A percentile compares a stretch with the other conserved stretches of the same genome.
Evolutionary conservation across 1,140 invertebrate genomes (phyloP).

Genomic region (Polypedilum pembai): DNA sequence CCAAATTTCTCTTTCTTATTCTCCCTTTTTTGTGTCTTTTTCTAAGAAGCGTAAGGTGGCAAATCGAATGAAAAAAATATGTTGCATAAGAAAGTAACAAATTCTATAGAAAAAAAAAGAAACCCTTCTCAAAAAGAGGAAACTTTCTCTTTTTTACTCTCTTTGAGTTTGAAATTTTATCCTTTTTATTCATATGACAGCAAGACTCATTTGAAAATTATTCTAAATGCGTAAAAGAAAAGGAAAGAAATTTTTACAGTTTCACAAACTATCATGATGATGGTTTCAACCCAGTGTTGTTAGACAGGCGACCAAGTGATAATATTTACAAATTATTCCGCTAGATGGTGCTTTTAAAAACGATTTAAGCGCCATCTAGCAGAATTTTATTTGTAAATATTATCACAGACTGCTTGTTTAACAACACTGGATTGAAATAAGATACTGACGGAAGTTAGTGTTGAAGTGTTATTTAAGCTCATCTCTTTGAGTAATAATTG

Average conservation of each 20-base stretch:
- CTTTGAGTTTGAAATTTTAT: background rate
- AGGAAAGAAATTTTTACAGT: too few species aligned
- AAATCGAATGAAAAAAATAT: background rate
- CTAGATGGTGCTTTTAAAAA: too few species aligned
- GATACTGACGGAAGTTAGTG: background rate
- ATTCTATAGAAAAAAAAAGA: background rate
- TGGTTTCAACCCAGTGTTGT: too few species aligned
- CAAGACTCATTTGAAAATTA: background rate
- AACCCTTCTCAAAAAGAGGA: background rate
- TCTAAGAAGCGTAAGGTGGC: background rate
- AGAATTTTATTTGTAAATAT: too few species aligned
- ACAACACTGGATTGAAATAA: background rate
- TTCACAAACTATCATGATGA: too few species aligned
- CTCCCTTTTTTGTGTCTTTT: background rate
- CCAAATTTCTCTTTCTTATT: too few species aligned
- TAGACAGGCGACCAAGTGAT: too few species aligned
- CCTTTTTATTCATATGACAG: background rate
- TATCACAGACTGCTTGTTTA: too few species aligned
- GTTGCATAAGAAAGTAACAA: constrained; percentile 2
- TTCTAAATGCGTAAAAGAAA: constrained; percentile 9
- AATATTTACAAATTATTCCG: too few species aligned
- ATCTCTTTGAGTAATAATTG: background rate
- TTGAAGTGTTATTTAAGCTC: background rate
- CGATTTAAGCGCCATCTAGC: too few species aligned
- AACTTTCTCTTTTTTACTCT: background rate